phyloP scores from a whole-genome alignment of 1,140 invertebrate species.

The Orius laevigatus region DNA sequence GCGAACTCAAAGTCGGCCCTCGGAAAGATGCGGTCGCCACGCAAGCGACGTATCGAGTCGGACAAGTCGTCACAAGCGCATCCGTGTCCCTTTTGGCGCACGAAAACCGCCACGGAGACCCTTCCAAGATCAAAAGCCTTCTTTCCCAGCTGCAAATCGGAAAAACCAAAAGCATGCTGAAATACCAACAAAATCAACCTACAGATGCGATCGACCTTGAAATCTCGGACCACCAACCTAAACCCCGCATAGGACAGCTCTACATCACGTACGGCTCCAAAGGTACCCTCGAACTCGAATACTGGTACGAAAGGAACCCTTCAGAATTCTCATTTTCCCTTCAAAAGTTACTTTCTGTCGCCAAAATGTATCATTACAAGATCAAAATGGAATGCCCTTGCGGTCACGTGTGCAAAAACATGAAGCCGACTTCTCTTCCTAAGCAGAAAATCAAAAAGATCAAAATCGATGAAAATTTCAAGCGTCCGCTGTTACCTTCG shows the following conservation, averaged over 20 bases:
- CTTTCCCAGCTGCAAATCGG: constrained; percentile 8
- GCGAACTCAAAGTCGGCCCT: constrained; percentile 11
- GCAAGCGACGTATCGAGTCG: constrained; percentile 10
- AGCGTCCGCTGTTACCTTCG: too few relatives aligned
- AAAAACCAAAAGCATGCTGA: constrained; percentile 11
- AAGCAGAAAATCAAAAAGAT: too few relatives aligned
- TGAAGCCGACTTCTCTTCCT: too few relatives aligned
- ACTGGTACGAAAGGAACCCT: constrained; percentile 48
- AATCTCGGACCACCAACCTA: constrained; percentile 2
- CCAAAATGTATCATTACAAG: constrained; percentile 18
- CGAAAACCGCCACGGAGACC: constrained; percentile 1
- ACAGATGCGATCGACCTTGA: constrained; percentile 7
- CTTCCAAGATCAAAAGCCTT: constrained; percentile 4
- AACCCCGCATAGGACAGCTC: constrained; percentile 57
- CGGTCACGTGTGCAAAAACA: constrained; percentile 32
- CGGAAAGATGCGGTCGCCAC: constrained; percentile 7
- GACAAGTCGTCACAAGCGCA: constrained; percentile 13
- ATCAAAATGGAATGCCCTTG: constrained; percentile 28
- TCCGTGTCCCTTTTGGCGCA: constrained; percentile 13
- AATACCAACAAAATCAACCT: constrained; percentile 9
- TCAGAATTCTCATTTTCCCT: constrained; percentile 10
- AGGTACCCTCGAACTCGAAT: constrained; percentile 62
- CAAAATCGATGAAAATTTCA: too few relatives aligned
- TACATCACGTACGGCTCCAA: constrained; percentile 76
- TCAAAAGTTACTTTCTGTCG: constrained; percentile 19